phyloP scores from a whole-genome alignment of 2,888 invertebrate species.

The Yponomeuta cagnagella region DNA sequence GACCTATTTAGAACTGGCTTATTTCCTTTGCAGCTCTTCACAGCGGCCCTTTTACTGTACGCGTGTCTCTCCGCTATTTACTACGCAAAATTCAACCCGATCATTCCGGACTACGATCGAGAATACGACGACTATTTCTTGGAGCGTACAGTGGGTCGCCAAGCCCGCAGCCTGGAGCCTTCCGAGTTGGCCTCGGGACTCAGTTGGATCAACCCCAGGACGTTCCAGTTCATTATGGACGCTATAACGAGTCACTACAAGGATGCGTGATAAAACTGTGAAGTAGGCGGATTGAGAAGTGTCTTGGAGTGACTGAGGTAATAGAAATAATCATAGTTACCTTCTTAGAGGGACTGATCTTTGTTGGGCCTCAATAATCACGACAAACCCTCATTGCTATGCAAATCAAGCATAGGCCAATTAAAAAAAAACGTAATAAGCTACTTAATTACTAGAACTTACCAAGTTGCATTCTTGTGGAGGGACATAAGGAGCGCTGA shows the following conservation, averaged over 20 bases:
- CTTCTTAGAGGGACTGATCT: neutral
- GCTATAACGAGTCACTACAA: conserved; percentile 59
- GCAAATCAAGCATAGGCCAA: too few relatives aligned
- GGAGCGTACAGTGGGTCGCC: conserved; percentile 77
- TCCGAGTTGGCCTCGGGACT: conserved; percentile 56
- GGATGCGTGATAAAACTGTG: conserved; percentile 32
- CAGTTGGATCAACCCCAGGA: conserved; percentile 76
- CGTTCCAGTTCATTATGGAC: conserved; percentile 81
- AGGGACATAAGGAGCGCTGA: neutral
- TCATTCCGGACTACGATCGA: conserved; percentile 84
- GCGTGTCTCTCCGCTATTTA: conserved; percentile 91
- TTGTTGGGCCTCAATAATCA: neutral
- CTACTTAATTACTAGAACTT: too few relatives aligned
- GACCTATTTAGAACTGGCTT: too few relatives aligned
- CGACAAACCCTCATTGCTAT: too few relatives aligned
- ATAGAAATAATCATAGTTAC: too few relatives aligned
- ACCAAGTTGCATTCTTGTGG: neutral
- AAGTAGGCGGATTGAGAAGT: neutral
- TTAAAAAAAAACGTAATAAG: too few relatives aligned
- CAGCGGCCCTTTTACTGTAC: conserved; percentile 86
- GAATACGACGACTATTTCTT: conserved; percentile 85
- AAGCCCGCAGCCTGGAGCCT: conserved; percentile 54
- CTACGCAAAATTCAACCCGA: conserved; percentile 90
- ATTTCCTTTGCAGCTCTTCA: conserved; percentile 79
- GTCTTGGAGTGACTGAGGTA: neutral